phyloP scores from a whole-genome alignment of 2,113 vertebrate species.

The Rhineura floridana region DNA sequence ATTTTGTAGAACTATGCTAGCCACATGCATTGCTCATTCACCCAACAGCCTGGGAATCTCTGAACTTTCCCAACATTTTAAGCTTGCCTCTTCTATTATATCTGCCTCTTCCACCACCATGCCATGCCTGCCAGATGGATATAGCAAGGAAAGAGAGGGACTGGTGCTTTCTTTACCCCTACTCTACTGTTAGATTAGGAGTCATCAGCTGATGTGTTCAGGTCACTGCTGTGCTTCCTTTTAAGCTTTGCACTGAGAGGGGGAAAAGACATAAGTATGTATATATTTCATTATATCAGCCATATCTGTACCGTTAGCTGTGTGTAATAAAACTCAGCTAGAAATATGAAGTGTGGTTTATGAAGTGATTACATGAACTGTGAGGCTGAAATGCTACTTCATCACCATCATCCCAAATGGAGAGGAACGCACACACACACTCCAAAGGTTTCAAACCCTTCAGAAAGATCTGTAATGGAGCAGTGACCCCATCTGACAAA shows the following conservation, averaged over 20 bases:
- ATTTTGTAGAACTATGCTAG: not conserved
- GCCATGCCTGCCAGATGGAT: slow-evolving; percentile 14
- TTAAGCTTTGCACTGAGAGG: slow-evolving; percentile 9
- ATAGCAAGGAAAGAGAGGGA: slow-evolving; percentile 4
- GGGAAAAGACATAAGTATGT: not conserved
- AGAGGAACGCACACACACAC: no score
- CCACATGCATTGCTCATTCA: not conserved
- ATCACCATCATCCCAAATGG: not conserved
- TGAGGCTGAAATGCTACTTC: not conserved
- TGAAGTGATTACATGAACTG: not conserved
- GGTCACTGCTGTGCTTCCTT: slow-evolving; percentile 31
- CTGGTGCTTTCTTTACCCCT: rapidly evolving
- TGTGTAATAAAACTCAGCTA: not conserved
- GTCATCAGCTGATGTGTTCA: not conserved
- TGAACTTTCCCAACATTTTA: not conserved
- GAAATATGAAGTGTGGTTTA: not conserved
- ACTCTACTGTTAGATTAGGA: not conserved
- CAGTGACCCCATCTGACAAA: not conserved
- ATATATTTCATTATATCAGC: slow-evolving; percentile 17
- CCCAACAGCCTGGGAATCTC: not conserved
- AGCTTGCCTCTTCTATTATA: not conserved
- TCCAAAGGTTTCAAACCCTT: not conserved
- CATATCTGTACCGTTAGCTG: not conserved
- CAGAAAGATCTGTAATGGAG: not conserved
- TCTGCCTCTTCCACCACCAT: not conserved